Evolutionary conservation across 2,888 invertebrate species (phyloP).

Genomic region (Ophioninae sp.): DNA sequence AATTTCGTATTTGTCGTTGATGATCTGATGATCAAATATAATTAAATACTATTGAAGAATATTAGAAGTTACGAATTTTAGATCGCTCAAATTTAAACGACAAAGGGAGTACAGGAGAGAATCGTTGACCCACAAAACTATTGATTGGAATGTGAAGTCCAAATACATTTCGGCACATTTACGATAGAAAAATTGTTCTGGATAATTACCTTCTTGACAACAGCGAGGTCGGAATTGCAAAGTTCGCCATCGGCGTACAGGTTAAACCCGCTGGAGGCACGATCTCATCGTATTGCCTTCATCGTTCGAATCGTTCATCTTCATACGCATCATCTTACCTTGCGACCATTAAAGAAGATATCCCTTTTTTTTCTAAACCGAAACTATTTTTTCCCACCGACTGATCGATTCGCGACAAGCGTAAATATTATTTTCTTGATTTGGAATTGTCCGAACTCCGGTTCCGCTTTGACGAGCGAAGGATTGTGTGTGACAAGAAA

Average conservation of each 20-base stretch:
- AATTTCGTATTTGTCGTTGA: not conserved
- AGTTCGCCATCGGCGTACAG: conserved; percentile 60
- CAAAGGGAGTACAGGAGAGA: not conserved
- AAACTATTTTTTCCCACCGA: conserved; percentile 16
- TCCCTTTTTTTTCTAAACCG: not conserved
- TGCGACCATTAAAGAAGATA: not conserved
- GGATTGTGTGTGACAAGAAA: conserved; percentile 48
- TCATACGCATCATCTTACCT: conserved; percentile 22
- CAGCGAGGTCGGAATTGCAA: conserved; percentile 46
- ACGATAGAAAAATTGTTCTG: not conserved
- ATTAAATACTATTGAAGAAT: no score
- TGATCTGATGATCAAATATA: no score
- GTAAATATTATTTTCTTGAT: conserved; percentile 39
- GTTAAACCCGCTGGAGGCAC: conserved; percentile 48
- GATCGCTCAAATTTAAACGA: not conserved
- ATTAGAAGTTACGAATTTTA: no score
- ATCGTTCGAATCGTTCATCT: conserved; percentile 24
- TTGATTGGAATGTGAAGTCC: not conserved
- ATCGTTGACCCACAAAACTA: not conserved
- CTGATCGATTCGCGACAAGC: conserved; percentile 10
- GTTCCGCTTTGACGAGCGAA: conserved; percentile 2
- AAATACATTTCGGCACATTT: not conserved
- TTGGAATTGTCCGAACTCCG: not conserved
- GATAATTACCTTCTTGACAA: conserved; percentile 53
- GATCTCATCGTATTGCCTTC: conserved; percentile 45